Conservation (phyloP, 2,797 vertebrate species). For the Muraenolepis orangiensis region DNA sequence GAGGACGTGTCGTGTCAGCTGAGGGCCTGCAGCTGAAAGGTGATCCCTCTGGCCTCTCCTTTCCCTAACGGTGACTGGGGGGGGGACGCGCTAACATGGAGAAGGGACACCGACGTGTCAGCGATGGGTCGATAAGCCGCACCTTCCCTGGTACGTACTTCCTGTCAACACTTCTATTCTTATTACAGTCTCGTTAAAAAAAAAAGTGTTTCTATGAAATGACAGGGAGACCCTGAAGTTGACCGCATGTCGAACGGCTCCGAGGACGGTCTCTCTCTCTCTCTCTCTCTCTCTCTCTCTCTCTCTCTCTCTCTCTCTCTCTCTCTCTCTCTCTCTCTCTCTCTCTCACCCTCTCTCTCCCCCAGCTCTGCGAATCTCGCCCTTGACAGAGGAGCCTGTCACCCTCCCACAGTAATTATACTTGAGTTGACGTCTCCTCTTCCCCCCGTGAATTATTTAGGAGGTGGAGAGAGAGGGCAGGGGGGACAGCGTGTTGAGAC, state of each 20-base stretch:
- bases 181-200: too few species aligned
- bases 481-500: slow-evolving; percentile 56
- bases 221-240: too few species aligned
- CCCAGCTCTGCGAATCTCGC: slow-evolving; percentile 45
- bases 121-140: slow-evolving; percentile 16
- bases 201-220: too few species aligned
- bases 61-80: slow-evolving; percentile 30
- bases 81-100: slow-evolving; percentile 25
- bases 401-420: slow-evolving; percentile 73
- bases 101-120: slow-evolving; percentile 11
- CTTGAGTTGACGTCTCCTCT: slow-evolving; percentile 67
- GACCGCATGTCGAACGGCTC: too few species aligned
- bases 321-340: background rate
- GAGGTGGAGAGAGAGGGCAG: slow-evolving; percentile 60
- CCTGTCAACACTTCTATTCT: too few species aligned
- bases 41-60: slow-evolving; percentile 40
- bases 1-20: slow-evolving; percentile 56
- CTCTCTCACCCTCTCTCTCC: slow-evolving; percentile 31
- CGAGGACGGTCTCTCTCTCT: too few species aligned
- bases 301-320: too few species aligned
- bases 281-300: too few species aligned
- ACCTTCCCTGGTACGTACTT: too few species aligned
- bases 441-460: slow-evolving; percentile 75
- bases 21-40: slow-evolving; percentile 52
- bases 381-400: slow-evolving; percentile 69